These are phyloP conservation scores for Synanthedon tipuliformis DNA, from an alignment of 2,888 invertebrate genomes.

Conservation along the genomic window DNA sequence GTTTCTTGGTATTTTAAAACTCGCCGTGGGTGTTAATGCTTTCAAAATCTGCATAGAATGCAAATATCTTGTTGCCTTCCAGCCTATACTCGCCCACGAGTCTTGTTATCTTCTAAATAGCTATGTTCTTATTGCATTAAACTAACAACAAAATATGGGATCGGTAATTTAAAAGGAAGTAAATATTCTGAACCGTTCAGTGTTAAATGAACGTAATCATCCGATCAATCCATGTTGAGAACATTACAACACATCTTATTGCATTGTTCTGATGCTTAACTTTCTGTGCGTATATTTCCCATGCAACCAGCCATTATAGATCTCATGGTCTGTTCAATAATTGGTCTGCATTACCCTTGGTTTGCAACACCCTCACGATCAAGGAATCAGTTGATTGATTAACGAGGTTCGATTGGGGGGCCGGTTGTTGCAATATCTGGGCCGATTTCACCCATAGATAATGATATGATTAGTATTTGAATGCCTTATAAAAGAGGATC, in stretches of 20 bases:
- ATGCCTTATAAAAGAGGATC: conserved; percentile 1
- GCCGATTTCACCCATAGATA: conserved; percentile 33
- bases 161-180: no score
- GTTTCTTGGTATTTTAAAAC: conserved; percentile 1
- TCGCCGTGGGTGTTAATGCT: conserved; percentile 34
- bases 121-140: neutral
- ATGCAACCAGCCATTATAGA: conserved; percentile 36
- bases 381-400: conserved; percentile 38
- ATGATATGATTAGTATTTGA: conserved; percentile 23
- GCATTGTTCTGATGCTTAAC: conserved; percentile 30
- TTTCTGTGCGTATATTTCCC: conserved; percentile 27
- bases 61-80: conserved; percentile 24
- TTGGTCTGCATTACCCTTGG: conserved; percentile 1
- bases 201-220: no score
- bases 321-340: conserved; percentile 22
- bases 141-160: neutral
- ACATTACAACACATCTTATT: conserved; percentile 34
- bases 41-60: conserved; percentile 29
- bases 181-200: no score
- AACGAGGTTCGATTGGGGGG: conserved; percentile 25
- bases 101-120: conserved; percentile 23
- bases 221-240: conserved; percentile 6
- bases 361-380: conserved; percentile 36
- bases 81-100: conserved; percentile 26
- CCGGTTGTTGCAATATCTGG: conserved; percentile 29